Conservation (phyloP, 1,140 invertebrate species). For the Drosophila jambulina region DNA sequence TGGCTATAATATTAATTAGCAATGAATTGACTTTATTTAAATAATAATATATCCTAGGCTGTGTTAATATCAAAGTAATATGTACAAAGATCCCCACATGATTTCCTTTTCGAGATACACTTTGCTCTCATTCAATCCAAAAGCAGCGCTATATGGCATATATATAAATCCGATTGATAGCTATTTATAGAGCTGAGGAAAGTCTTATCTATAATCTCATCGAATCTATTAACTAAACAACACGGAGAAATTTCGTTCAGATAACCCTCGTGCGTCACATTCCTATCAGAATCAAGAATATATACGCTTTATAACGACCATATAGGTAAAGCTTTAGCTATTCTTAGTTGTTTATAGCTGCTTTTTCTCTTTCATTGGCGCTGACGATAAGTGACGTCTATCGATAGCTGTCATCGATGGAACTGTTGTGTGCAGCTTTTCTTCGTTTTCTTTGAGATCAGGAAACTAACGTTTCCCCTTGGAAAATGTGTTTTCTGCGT, state of each 20-base stretch:
- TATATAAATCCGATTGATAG: conserved; percentile 1
- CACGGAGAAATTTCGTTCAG: not conserved
- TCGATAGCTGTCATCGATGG: not conserved
- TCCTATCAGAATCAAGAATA: not conserved
- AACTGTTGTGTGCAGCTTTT: conserved; percentile 11
- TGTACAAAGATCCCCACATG: not conserved
- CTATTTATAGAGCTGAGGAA: not conserved
- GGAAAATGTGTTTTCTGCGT: conserved; percentile 21
- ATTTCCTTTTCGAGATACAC: not conserved
- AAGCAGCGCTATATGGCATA: not conserved
- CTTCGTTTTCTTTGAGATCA: conserved; percentile 8
- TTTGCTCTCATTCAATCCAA: not conserved
- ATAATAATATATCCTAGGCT: not conserved
- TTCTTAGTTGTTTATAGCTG: conserved; percentile 9
- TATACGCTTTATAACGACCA: not conserved
- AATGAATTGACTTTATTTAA: not conserved
- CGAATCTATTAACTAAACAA: not conserved
- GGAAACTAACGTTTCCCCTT: not conserved
- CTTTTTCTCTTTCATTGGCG: not conserved
- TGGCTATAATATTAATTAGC: not conserved
- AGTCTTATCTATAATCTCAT: not conserved
- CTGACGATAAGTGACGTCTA: not conserved
- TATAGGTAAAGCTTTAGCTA: not conserved
- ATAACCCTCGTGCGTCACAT: conserved; percentile 14
- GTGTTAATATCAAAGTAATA: not conserved